A percentile compares a stretch with the other conserved stretches of the same genome.
Conservation (phyloP, 1,140 invertebrate genomes). For the Hestina assimilis region DNA sequence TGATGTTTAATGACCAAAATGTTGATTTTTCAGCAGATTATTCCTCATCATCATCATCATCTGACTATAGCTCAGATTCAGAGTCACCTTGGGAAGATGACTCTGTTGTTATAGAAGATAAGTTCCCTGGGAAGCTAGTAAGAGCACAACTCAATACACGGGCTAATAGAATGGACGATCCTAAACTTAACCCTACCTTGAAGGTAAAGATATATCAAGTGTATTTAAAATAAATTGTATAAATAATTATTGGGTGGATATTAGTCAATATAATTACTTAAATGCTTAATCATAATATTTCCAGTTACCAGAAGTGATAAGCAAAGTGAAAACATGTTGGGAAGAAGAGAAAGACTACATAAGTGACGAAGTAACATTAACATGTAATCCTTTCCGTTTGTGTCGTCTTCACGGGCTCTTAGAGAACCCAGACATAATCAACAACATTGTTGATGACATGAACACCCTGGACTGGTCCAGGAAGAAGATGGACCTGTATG, state of each 20-base stretch:
- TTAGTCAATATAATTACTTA: not conserved
- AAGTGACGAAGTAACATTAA: constrained; percentile 51
- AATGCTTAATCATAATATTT: constrained; percentile 15
- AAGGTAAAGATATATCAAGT: constrained; percentile 38
- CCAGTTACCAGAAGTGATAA: constrained; percentile 59
- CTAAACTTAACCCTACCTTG: constrained; percentile 51
- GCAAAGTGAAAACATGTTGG: constrained; percentile 55
- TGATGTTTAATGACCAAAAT: too few species aligned
- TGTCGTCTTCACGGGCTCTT: constrained; percentile 81
- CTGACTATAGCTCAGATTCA: constrained; percentile 69
- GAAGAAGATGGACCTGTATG: constrained; percentile 84
- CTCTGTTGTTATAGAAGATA: constrained; percentile 53
- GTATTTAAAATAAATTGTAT: not conserved
- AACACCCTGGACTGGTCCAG: constrained; percentile 82
- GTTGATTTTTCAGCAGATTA: constrained; percentile 40
- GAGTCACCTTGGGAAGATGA: constrained; percentile 68
- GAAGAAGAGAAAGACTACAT: constrained; percentile 47
- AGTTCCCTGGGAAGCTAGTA: constrained; percentile 36
- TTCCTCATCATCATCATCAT: constrained; percentile 67
- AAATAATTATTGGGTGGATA: not conserved
- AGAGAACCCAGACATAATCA: constrained; percentile 73
- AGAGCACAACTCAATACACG: constrained; percentile 52
- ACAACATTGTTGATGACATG: constrained; percentile 81
- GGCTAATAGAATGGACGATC: constrained; percentile 65
- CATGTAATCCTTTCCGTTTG: constrained; percentile 67